A percentile compares a stretch with the other conserved stretches of the same genome.
Conservation (phyloP, 2,888 invertebrate species). For the Rapana venosa region DNA sequence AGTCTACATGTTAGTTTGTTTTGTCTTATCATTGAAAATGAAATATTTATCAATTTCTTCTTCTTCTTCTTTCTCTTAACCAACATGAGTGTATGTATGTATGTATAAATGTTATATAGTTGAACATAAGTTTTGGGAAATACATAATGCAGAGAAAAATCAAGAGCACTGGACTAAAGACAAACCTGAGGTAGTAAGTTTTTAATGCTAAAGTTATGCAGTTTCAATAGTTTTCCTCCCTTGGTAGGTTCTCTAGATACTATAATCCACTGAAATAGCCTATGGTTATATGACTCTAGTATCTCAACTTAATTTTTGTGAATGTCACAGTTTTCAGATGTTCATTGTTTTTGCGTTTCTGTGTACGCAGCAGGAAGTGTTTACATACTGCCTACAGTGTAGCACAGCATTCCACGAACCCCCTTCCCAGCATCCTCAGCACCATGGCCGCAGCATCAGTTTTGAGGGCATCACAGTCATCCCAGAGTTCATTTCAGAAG, state of each 20-base stretch:
- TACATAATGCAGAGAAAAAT: not conserved
- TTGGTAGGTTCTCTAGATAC: too few relatives aligned
- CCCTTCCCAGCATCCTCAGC: slow-evolving; percentile 31
- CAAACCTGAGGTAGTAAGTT: too few relatives aligned
- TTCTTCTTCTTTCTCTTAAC: too few relatives aligned
- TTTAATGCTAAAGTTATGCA: too few relatives aligned
- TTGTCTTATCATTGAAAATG: too few relatives aligned
- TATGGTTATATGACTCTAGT: too few relatives aligned
- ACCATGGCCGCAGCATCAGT: slow-evolving; percentile 57
- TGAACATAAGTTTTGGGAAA: not conserved
- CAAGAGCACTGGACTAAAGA: too few relatives aligned
- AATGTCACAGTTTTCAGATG: not conserved
- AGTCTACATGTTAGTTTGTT: too few relatives aligned
- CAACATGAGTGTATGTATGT: not conserved
- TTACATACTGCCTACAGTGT: slow-evolving; percentile 61
- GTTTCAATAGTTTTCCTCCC: too few relatives aligned
- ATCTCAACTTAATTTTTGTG: too few relatives aligned
- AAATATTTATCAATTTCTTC: too few relatives aligned
- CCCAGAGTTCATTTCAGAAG: slow-evolving; percentile 85
- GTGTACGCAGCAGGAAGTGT: slow-evolving; percentile 41
- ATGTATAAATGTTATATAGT: not conserved
- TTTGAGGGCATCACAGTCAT: slow-evolving; percentile 75
- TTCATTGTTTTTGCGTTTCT: slow-evolving; percentile 41
- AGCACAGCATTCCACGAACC: slow-evolving; percentile 56
- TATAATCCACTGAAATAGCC: too few relatives aligned